Base-by-base conservation (phyloP, 2,888 invertebrate species). In the Orgyia antiqua region DNA sequence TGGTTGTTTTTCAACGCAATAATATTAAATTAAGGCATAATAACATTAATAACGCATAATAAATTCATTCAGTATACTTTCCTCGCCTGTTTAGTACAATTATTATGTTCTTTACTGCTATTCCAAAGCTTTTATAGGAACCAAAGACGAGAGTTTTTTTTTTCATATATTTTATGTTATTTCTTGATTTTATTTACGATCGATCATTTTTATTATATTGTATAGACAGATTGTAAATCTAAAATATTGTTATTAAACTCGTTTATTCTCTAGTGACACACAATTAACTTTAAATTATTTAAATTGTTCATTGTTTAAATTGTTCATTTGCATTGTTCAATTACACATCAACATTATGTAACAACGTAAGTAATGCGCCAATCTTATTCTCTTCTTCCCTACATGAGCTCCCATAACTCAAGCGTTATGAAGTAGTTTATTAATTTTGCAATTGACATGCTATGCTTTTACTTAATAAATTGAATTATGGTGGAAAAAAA, bases 51-150 rank as follows among this genome's bases (percentile, higher is more conserved):
- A 31, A 40, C 31, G 45, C 51, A 51, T 36, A 40, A 39, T 45
- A 36, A 44, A 31, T 42, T 45, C 39, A 36, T 36, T 38, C 29
- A 41, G 37, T 45, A 32, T 32, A 26, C 44, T 37, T 43, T 23
- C 43, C 43, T 58, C 48, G 60, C 76, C 79, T 82, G 73, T 65
- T 53, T 57, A 77, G 78, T 80, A 78, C 80, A 80, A 78, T 68
- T 59, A 53, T 36, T 42, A 54, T 58, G 47, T 38, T 35, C 45
- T 50, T 47, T 24, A 36, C 51, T 52, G 54, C 58, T 55, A 54
- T 61, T 57, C 71, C 71, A 72, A 72, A 72, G 71, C 60, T 64
- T 56, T 42, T 55, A 52, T 44, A 63, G 55, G 66, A 64, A 60
- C 80, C 80, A 80, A 80, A 80, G 79, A 79, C 48, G 50, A 65